Conservation (phyloP, 2,797 vertebrate genomes). For the Balearica regulorum region DNA sequence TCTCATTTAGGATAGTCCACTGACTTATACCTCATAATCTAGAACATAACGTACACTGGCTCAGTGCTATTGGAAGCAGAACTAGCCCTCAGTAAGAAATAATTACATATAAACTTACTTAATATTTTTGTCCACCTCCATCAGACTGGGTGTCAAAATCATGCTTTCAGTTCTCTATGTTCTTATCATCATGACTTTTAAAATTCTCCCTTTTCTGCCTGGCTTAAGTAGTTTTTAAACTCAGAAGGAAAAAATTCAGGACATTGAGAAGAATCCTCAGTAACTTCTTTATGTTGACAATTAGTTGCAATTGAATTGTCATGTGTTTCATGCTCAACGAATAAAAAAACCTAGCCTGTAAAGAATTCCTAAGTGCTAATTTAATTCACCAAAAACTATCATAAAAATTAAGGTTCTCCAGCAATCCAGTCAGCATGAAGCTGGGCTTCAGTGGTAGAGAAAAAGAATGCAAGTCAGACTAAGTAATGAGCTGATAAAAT, state of each 20-base stretch:
- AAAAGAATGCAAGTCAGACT: neutral
- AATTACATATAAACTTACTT: neutral
- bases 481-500: neutral
- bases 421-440: neutral
- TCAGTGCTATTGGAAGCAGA: neutral
- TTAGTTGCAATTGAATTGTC: neutral
- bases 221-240: neutral
- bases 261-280: neutral
- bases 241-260: neutral
- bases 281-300: neutral
- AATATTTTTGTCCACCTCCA: neutral
- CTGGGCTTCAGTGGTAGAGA: neutral
- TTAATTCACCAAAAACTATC: neutral
- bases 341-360: neutral
- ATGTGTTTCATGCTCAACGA: neutral
- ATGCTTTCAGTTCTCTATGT: neutral
- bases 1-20: neutral
- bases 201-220: neutral
- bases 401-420: neutral
- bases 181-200: neutral
- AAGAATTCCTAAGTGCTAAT: neutral
- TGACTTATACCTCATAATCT: neutral
- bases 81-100: neutral
- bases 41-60: accelerated
- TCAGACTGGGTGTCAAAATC: neutral